Evolutionary conservation across 1,140 invertebrate genomes (phyloP), one percentile per base, ranked within the genome.

Genomic region (Melitaea cinxia): DNA sequence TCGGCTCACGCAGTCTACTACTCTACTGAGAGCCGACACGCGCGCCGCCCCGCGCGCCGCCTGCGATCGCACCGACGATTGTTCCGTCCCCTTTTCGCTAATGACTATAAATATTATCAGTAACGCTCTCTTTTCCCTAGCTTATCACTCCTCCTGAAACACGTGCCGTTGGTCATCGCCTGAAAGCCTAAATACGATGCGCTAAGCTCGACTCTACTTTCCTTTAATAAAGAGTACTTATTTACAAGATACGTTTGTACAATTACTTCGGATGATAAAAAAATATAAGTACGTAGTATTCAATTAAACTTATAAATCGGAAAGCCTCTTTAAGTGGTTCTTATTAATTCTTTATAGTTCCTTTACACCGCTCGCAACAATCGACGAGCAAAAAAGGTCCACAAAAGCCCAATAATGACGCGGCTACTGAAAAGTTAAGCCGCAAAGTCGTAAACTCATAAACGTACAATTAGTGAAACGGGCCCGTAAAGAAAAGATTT

Each of bases 381-480:
- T 65, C 55, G 42, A 70, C 65, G 58, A 61, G 49, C 65, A 65
- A 73, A 80, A 77, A 84, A 80, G 80, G 50, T 70, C 69, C 37
- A 83, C 81, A 90, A 85, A 82, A 85, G 77, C 63, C 70, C 73
- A 78, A 85, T 82, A 82, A 85, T 75, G 73, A 80, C 72, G 73
- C 49, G 73, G 82, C 80, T 75, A 88, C 78, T 84, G 79, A 80
- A 82, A 86, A 89, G 85, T 81, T 73, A 83, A 85, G 82, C 81
- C 84, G 79, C 85, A 88, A 88, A 85, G 82, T 83, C 84, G 77
- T 91, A 91, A 89, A 89, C 81, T 89, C 88, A 88, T 89, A 89
- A 89, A 89, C 84, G 84, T 88, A 91, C 88, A 91, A 91, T 91
- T 91, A 91, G 88, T 89, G 82, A 91, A 89, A 88, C 83, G 80